Base-by-base conservation (phyloP, 2,113 vertebrate genomes). In the Osmerus eperlanus region DNA sequence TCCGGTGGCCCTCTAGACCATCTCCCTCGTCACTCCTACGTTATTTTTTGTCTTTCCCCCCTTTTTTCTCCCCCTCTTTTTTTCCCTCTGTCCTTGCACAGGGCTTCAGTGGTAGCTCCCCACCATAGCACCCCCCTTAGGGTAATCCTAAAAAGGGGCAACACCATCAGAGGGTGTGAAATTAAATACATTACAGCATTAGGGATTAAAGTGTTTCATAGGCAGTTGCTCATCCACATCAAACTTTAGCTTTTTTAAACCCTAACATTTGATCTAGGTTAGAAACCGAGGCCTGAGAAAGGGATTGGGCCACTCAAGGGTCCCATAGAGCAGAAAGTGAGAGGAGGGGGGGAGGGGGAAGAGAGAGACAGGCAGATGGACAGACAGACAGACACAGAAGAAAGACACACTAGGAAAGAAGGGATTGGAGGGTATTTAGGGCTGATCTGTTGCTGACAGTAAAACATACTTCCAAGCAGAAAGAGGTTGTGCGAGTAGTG, bases 141-240 rank as follows among this genome's bases (percentile, higher is more conserved):
- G 80, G 86, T 92, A 92, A 92, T 92, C 91, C 87, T 85, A 88
- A 89, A 61, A 77, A 88, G 91, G 90, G 91, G 92, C 93, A 95
- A 93, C 91, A 87, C 91, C 88, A 92, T 92, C 94, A 95, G 91
- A 91, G 93, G 92, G 93, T 94, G 95, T 95, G 95, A 97, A 96
- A 97, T 96, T 93, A 96, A 98, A 97, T 95, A 96, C 95, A 95
- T 95, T 92, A 94, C 91, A 93, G 93, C 92, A 92, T 88, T 92
- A 91, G 90, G 90, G 92, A 93, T 95, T 95, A 94, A 95, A 94
- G 93, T 81, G 81, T 95, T 97, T 95, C 94, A 94, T 93, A 94
- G 92, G 93, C 95, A 95, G 94, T 96, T 94, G 94, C 94, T 96
- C 94, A 96, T 94, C 93, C 94, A 95, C 94, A 94, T 95, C 94